Base-by-base conservation (phyloP, 2,113 vertebrate genomes). In the Nycticebus coucang region DNA sequence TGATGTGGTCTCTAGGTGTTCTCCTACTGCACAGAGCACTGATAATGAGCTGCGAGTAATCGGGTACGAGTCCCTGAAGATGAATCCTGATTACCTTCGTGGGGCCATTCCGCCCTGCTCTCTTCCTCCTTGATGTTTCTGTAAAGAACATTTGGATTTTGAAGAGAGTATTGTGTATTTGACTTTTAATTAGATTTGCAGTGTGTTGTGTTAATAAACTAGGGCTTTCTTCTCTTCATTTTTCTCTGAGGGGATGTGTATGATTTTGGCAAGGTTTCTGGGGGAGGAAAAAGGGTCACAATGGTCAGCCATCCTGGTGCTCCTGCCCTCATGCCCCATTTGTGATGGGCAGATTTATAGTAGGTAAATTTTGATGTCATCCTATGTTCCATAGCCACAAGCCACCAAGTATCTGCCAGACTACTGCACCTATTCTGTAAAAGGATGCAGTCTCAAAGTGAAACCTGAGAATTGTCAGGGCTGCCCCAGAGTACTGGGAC, bases 41-140 rank as follows among this genome's bases (percentile, higher is more conserved):
- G 98, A 98, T 99, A 99, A 99, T 99, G 99, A 99, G 99, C 99
- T 99, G 89, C 62, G 66, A 98, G 98, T 98, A 99, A 98, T 98
- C 98, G 97, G 98, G 98, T 98, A 98, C 69, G 96, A 97, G 98
- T 99, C 99, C 99, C 99, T 97, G 97, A 98, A 99, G 99, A 98
- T 98, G 98, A 98, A 98, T 98, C 98, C 97, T 98, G 98, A 98
- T 98, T 98, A 98, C 97, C 98, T 98, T 97, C 94, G 96, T 97
- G 98, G 98, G 92, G 97, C 97, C 74, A 24, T 98, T 98, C 98
- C 28, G 82, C 92, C 95, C 97, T 98, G 96, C 96, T 95, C 96
- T 97, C 96, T 98, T 98, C 98, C 95, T 98, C 97, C 98, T 98
- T 98, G 97, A 98, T 98, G 98, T 98, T 98, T 98, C 98, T 98